Evolutionary conservation across 1,140 invertebrate species (phyloP).

Genomic region (Aradophagus sp.): DNA sequence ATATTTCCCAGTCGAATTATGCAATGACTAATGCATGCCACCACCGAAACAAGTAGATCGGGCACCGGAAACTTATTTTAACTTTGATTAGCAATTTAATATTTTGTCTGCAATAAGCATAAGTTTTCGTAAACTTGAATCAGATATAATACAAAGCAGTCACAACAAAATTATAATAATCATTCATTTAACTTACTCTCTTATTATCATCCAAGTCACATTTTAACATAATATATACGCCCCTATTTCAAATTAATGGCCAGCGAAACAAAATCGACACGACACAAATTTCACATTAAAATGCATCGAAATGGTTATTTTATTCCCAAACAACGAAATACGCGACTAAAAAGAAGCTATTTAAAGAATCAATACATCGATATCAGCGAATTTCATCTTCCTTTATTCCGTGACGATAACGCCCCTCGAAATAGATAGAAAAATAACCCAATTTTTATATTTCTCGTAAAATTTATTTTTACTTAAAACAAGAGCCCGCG

Average conservation of each 20-base stretch:
- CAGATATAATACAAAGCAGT: conserved; percentile 16
- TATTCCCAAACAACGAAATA: conserved; percentile 18
- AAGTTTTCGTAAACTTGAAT: conserved; percentile 27
- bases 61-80: conserved; percentile 34
- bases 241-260: conserved; percentile 12
- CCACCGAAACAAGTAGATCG: conserved; percentile 20
- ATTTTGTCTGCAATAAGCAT: conserved; percentile 28
- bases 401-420: conserved; percentile 27
- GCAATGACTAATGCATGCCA: conserved; percentile 16
- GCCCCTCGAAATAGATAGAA: conserved; percentile 35
- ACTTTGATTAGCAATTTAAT: conserved; percentile 47
- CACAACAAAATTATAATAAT: conserved; percentile 37
- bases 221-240: conserved; percentile 2
- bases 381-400: conserved; percentile 27
- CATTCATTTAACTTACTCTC: conserved; percentile 28
- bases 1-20: no score
- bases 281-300: conserved; percentile 32
- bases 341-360: conserved; percentile 28
- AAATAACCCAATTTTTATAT: conserved; percentile 50
- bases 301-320: conserved; percentile 45
- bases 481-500: conserved; percentile 20
- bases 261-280: conserved; percentile 2
- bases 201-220: conserved; percentile 5
- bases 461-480: conserved; percentile 40
- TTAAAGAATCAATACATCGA: conserved; percentile 50